Conservation (phyloP, 2,113 vertebrate species). For the Pogona vitticeps region DNA sequence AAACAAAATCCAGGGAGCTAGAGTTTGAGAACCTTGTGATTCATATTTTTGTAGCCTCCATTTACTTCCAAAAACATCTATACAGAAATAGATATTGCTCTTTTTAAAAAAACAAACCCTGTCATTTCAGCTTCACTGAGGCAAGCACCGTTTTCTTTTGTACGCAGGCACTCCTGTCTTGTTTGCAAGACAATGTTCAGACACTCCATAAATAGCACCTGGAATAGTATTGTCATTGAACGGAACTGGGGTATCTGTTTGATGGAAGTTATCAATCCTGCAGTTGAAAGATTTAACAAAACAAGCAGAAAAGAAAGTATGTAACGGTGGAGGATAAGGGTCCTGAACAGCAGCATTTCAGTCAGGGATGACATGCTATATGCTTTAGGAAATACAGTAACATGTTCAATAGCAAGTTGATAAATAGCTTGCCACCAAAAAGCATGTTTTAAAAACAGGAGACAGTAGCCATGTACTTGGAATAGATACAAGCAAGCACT, state of each 20-base stretch:
- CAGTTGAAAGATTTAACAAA: conserved; percentile 70
- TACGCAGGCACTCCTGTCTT: conserved; percentile 37
- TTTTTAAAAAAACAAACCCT: conserved; percentile 19
- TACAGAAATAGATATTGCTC: conserved; percentile 33
- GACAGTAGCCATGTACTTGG: conserved; percentile 16
- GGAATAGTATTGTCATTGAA: conserved; percentile 25
- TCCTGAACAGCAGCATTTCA: conserved; percentile 63
- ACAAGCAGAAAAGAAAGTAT: conserved; percentile 59
- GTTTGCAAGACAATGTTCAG: conserved; percentile 41
- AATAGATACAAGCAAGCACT: conserved; percentile 12
- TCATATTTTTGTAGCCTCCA: neutral
- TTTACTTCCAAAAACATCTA: conserved; percentile 40
- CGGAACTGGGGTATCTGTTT: conserved; percentile 36
- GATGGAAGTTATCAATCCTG: conserved; percentile 66
- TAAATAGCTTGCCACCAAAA: conserved; percentile 61
- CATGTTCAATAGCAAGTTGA: conserved; percentile 55
- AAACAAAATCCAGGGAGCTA: neutral
- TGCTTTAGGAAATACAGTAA: conserved; percentile 63
- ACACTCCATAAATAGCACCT: conserved; percentile 64
- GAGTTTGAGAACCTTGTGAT: neutral
- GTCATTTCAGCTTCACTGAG: conserved; percentile 56
- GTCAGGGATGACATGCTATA: conserved; percentile 35
- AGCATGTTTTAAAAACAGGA: conserved; percentile 15
- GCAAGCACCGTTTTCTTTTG: conserved; percentile 41
- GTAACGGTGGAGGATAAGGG: conserved; percentile 62